These are phyloP conservation scores for Torymus auratus DNA, from an alignment of 2,888 invertebrate species.

Conservation along the genomic window DNA sequence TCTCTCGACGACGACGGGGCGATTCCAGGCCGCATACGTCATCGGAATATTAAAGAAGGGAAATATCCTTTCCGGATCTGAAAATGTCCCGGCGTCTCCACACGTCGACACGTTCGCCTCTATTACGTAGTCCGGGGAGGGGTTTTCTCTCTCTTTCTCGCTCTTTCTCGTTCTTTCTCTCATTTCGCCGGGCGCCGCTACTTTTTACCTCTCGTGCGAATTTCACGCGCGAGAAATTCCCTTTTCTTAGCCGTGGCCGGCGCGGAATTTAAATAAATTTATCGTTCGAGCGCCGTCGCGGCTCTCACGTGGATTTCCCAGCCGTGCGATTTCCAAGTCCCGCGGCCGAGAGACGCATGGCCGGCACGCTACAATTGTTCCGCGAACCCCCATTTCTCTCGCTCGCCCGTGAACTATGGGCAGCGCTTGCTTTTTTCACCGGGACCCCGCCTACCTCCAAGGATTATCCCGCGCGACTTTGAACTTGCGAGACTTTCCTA, in stretches of 20 bases:
- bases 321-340: slow-evolving; percentile 62
- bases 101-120: slow-evolving; percentile 25
- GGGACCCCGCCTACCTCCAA: background rate
- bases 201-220: slow-evolving; percentile 19
- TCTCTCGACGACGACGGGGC: background rate
- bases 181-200: slow-evolving; percentile 25
- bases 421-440: background rate
- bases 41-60: slow-evolving; percentile 70
- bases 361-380: slow-evolving; percentile 46
- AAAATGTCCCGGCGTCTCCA: slow-evolving; percentile 1
- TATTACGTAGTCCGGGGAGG: background rate
- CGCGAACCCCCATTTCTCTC: slow-evolving; percentile 9
- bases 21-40: slow-evolving; percentile 61
- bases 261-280: slow-evolving; percentile 59
- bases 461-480: slow-evolving; percentile 31
- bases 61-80: slow-evolving; percentile 65
- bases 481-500: slow-evolving; percentile 15
- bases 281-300: slow-evolving; percentile 35
- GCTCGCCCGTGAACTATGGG: slow-evolving; percentile 13
- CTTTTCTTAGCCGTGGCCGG: background rate
- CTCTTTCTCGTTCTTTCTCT: background rate
- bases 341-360: slow-evolving; percentile 48
- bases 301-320: slow-evolving; percentile 63
- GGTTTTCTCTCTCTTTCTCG: no score
- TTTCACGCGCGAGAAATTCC: slow-evolving; percentile 37